Evolutionary conservation across 2,113 vertebrate genomes (phyloP).

Genomic region (Corvus moneduloides): DNA sequence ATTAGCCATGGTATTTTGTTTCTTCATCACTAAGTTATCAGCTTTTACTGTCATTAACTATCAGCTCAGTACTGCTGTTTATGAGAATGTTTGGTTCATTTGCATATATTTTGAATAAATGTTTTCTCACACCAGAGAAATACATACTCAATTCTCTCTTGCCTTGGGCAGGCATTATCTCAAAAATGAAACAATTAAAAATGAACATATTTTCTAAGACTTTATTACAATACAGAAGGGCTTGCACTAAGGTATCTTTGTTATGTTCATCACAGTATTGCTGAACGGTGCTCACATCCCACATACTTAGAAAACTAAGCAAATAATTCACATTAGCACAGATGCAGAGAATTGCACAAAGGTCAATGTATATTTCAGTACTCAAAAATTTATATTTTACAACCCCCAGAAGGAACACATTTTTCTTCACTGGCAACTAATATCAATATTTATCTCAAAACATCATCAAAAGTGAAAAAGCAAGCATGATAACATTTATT

Average conservation of each 20-base stretch:
- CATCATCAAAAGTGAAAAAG: neutral
- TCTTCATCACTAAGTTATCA: slow-evolving; percentile 22
- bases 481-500: neutral
- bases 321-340: neutral
- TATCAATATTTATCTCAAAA: neutral
- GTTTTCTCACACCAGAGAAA: slow-evolving; percentile 20
- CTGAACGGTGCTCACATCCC: neutral
- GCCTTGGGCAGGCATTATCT: slow-evolving; percentile 19
- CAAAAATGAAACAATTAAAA: slow-evolving; percentile 49
- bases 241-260: neutral
- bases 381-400: neutral
- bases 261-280: neutral
- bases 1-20: neutral
- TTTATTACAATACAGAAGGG: slow-evolving; percentile 24
- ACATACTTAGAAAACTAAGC: neutral
- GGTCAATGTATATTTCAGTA: neutral
- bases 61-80: neutral
- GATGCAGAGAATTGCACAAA: neutral
- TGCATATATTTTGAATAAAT: slow-evolving; percentile 37
- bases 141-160: slow-evolving; percentile 20
- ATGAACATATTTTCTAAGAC: slow-evolving; percentile 12
- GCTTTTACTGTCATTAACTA: slow-evolving; percentile 27
- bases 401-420: neutral
- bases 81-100: slow-evolving; percentile 12
- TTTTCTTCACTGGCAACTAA: neutral